A percentile compares a stretch with the other conserved stretches of the same genome.
phyloP scores from a whole-genome alignment of 1,140 invertebrate genomes.

The Drosophila nikananu region DNA sequence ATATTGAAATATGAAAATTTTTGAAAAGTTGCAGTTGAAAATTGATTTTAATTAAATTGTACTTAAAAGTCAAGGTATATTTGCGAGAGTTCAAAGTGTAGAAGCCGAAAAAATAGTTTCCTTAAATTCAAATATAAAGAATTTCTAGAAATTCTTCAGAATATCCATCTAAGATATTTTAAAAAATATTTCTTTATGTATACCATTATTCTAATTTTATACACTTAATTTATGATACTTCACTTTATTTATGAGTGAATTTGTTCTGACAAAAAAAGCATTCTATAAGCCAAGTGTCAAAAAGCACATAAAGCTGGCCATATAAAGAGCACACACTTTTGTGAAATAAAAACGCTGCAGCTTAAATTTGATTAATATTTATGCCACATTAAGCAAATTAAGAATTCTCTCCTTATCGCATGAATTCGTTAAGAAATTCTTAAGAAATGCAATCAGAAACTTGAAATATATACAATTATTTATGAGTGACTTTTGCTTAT shows the following conservation, averaged over 20 bases:
- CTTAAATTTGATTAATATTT: constrained; percentile 10
- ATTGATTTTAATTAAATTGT: too few species aligned
- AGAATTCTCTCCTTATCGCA: neutral
- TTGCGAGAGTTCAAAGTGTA: too few species aligned
- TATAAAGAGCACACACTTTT: constrained; percentile 11
- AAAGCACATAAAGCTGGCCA: constrained; percentile 9
- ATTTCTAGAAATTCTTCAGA: neutral
- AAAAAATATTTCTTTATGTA: neutral
- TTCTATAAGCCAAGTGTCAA: constrained; percentile 16
- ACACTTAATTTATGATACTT: neutral
- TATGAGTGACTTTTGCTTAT: constrained; percentile 23
- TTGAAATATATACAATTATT: constrained; percentile 25
- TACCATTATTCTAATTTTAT: neutral
- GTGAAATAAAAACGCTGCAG: constrained; percentile 1
- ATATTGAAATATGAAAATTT: too few species aligned
- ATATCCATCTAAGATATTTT: neutral
- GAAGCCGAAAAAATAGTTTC: too few species aligned
- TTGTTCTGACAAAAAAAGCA: neutral
- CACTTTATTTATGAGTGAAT: neutral
- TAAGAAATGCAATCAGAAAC: constrained; percentile 7
- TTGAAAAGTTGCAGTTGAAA: too few species aligned
- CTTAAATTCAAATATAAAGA: neutral
- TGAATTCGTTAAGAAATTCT: constrained; percentile 15
- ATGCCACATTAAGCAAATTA: constrained; percentile 2
- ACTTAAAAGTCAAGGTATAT: too few species aligned